These are phyloP conservation scores for Xiphophorus couchianus DNA, from an alignment of 2,113 vertebrate genomes.

Conservation along the genomic window DNA sequence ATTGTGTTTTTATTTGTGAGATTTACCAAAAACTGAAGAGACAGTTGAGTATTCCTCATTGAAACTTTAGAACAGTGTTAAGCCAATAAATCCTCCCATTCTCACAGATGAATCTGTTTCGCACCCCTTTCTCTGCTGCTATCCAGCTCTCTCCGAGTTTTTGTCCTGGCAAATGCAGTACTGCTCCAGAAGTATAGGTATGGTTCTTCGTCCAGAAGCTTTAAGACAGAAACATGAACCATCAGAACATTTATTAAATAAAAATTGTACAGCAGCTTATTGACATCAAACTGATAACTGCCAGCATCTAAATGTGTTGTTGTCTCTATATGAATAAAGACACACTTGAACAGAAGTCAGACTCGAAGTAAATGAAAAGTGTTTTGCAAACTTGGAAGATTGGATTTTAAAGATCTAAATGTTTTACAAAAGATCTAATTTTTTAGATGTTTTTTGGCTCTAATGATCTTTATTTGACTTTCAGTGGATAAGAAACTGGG, in stretches of 20 bases:
- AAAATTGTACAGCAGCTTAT: neutral
- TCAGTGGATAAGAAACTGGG: too few relatives aligned
- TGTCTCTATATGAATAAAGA: too few relatives aligned
- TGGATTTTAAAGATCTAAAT: too few relatives aligned
- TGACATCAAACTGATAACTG: neutral
- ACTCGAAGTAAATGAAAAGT: too few relatives aligned
- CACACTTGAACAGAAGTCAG: too few relatives aligned
- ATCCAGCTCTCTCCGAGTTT: conserved; percentile 11
- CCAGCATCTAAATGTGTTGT: too few relatives aligned
- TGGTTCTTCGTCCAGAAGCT: neutral
- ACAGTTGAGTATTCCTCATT: neutral
- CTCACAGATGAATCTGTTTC: conserved; percentile 54
- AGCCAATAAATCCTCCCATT: rapidly evolving
- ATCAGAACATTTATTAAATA: neutral
- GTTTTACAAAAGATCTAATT: too few relatives aligned
- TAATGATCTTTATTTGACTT: too few relatives aligned
- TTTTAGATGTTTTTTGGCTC: too few relatives aligned
- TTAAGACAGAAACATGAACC: conserved; percentile 6
- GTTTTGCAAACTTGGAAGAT: too few relatives aligned
- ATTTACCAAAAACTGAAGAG: neutral
- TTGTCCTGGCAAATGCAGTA: rapidly evolving
- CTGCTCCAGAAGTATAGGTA: rapidly evolving
- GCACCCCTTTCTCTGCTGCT: rapidly evolving
- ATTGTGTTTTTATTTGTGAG: too few relatives aligned
- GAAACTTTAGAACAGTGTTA: neutral